These are phyloP conservation scores for Gopherus evgoodei DNA, from an alignment of 2,113 vertebrate species.

Conservation along the genomic window DNA sequence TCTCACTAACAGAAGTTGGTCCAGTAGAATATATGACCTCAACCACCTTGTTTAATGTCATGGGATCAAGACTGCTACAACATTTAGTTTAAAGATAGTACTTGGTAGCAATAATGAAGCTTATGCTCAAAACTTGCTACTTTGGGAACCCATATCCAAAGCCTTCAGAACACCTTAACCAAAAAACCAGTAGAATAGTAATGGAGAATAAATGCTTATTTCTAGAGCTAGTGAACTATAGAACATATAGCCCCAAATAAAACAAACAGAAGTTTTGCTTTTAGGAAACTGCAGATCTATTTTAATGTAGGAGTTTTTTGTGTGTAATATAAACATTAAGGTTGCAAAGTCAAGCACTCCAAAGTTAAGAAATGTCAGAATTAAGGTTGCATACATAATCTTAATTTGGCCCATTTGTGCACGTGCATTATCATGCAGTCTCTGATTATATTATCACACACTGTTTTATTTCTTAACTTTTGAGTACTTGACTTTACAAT, in stretches of 20 bases:
- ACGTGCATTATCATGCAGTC: not conserved
- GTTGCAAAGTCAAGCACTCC: not conserved
- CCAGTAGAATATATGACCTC: no score
- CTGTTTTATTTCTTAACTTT: not conserved
- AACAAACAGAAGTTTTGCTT: not conserved
- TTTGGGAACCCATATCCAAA: conserved; percentile 37
- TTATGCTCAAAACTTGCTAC: conserved; percentile 10
- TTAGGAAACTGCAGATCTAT: not conserved
- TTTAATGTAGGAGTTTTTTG: no score
- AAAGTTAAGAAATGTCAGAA: not conserved
- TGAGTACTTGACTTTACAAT: not conserved
- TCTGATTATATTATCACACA: not conserved
- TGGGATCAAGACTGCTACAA: no score
- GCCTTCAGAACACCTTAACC: conserved; percentile 2
- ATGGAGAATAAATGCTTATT: not conserved
- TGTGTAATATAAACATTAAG: not conserved
- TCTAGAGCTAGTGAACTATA: not conserved
- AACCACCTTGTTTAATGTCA: no score
- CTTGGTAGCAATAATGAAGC: conserved; percentile 4
- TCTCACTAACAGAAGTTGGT: no score
- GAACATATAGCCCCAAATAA: not conserved
- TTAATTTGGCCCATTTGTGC: not conserved
- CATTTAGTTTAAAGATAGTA: no score
- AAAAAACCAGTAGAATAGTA: not conserved
- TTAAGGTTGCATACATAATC: not conserved